Evolutionary conservation across 2,888 invertebrate species (phyloP).

Genomic region (Danaus chrysippus): DNA sequence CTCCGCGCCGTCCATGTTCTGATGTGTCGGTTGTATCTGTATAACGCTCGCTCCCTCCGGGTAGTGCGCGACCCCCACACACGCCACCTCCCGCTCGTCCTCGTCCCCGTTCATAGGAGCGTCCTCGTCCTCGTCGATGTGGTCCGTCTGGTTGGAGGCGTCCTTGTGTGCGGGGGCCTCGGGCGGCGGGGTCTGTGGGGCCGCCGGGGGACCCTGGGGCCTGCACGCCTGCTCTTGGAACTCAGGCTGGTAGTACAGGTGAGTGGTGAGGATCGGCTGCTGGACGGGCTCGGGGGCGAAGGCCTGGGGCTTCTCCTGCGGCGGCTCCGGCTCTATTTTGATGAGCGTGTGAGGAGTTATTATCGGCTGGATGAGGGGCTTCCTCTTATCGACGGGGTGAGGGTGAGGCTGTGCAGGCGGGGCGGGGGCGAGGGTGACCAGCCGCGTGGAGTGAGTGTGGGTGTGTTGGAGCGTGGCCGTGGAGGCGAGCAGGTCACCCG

Average conservation of each 20-base stretch:
- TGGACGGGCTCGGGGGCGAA: conserved; percentile 72
- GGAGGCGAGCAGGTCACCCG: conserved; percentile 82
- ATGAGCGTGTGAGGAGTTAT: conserved; percentile 78
- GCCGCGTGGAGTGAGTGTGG: conserved; percentile 82
- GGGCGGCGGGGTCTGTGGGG: conserved; percentile 74
- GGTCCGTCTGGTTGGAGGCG: conserved; percentile 91
- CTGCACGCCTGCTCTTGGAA: conserved; percentile 73
- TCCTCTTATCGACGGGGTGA: conserved; percentile 60
- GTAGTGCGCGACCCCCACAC: conserved; percentile 70
- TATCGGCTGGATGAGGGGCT: conserved; percentile 71
- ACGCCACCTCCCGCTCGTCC: conserved; percentile 68
- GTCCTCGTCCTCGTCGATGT: conserved; percentile 84
- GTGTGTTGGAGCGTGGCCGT: conserved; percentile 83
- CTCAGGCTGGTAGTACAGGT: conserved; percentile 79
- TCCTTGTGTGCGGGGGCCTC: conserved; percentile 85
- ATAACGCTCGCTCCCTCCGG: conserved; percentile 53
- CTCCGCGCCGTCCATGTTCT: conserved; percentile 59
- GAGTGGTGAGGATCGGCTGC: conserved; percentile 75
- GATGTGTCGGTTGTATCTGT: conserved; percentile 43
- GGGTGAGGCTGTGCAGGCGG: conserved; percentile 63
- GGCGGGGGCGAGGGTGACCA: conserved; percentile 82
- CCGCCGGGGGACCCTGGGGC: conserved; percentile 80
- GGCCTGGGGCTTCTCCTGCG: conserved; percentile 64
- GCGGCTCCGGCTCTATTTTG: conserved; percentile 85
- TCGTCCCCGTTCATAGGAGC: conserved; percentile 69